Evolutionary conservation across 2,888 invertebrate genomes (phyloP), one percentile per base, ranked within the genome.

Genomic region (Acanthococcus lagerstroemiae): DNA sequence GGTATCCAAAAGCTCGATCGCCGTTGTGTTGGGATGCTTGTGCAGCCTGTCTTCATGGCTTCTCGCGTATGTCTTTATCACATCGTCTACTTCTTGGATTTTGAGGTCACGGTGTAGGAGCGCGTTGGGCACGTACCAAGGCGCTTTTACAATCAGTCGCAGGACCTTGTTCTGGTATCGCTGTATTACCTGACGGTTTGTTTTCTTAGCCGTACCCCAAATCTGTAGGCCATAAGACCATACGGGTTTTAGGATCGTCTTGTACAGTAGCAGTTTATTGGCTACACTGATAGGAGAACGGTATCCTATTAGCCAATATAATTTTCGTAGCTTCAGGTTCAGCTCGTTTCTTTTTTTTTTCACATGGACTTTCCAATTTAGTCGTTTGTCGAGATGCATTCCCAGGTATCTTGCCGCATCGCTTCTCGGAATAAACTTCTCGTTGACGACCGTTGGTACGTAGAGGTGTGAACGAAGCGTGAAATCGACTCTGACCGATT

Each of bases 261-360:
- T 17, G 22, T 50, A 50, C 17, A 4, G 17, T 21, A 21, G 4
- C 17, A 17, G 1, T 17, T 50, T 4, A 50, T 50, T 50, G 3
- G 3, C 50, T 50, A 50, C 3, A 4, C 50, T 50, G 22, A 50
- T 22, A 50, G 50, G 22, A 1, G 50, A 50, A 3, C 3, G 50
- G 19, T 50, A 55, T 30, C 52, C 52, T 7, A 52, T n/a, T 9
- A 63, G 27, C 63, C 63, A 26, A 22, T 63, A 63, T n/a, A 52
- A 12, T 15, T 52, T 24, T n/a, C 17, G 48, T 25, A 50, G n/a
- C 26, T 27, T 63, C 3, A 30, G 19, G 27, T 22, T 5, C 24
- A 63, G n/a, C 9, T 25, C 1, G 17, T 50, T 26, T 25, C 7
- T 24, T 52, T 63, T 63, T 9, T 15, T 63, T 27, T 17, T 27